These are phyloP conservation scores for Caenorhabditis tropicalis DNA, from an alignment of 1,140 invertebrate genomes.

Conservation along the genomic window DNA sequence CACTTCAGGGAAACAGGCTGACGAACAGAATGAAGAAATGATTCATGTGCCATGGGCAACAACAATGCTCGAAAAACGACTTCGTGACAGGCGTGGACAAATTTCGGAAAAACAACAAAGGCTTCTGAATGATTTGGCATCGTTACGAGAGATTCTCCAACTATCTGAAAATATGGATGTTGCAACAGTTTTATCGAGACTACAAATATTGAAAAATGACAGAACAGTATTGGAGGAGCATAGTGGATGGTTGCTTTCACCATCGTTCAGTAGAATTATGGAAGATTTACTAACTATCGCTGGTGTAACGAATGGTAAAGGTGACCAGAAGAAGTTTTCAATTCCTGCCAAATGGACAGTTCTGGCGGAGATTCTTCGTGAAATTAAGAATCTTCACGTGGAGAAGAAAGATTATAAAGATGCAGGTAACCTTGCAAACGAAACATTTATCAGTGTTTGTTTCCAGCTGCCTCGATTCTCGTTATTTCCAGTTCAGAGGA, in stretches of 20 bases:
- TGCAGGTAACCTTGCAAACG: background rate
- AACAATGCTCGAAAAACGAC: slow-evolving; percentile 60
- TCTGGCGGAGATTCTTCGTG: slow-evolving; percentile 60
- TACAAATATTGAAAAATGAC: slow-evolving; percentile 61
- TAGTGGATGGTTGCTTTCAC: slow-evolving; percentile 66
- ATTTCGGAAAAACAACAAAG: slow-evolving; percentile 64
- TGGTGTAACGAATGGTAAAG: slow-evolving; percentile 53
- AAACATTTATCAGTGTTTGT: background rate
- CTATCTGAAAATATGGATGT: slow-evolving; percentile 68
- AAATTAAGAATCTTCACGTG: slow-evolving; percentile 53
- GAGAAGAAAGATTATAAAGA: slow-evolving; percentile 1
- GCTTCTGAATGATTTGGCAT: slow-evolving; percentile 61
- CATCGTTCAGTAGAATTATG: slow-evolving; percentile 64
- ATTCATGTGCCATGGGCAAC: slow-evolving; percentile 4
- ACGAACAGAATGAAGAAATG: slow-evolving; percentile 17
- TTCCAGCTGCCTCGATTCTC: slow-evolving; percentile 60
- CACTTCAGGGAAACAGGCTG: background rate
- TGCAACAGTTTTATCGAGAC: slow-evolving; percentile 57
- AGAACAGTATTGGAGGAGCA: slow-evolving; percentile 68
- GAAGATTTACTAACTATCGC: slow-evolving; percentile 61
- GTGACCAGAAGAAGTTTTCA: slow-evolving; percentile 48
- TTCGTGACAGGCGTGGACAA: slow-evolving; percentile 55
- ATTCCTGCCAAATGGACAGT: slow-evolving; percentile 65
- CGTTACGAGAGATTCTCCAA: slow-evolving; percentile 60
- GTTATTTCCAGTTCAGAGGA: slow-evolving; percentile 62